phyloP scores from a whole-genome alignment of 2,888 invertebrate genomes.

The Chesias legatella region DNA sequence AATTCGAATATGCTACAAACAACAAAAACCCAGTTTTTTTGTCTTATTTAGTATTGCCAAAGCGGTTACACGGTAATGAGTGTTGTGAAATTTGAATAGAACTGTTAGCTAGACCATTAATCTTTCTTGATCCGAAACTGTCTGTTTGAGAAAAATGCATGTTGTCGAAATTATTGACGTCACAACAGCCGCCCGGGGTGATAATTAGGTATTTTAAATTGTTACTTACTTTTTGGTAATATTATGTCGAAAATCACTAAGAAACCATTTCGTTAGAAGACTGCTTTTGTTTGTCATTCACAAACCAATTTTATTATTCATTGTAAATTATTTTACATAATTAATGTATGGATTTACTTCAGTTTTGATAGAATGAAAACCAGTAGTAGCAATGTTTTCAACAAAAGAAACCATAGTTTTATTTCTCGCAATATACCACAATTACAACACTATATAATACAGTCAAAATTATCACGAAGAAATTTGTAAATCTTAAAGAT shows the following conservation, averaged over 20 bases:
- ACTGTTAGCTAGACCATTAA: constrained; percentile 63
- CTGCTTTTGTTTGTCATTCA: too few species aligned
- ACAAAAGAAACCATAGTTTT: too few species aligned
- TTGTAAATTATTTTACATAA: too few species aligned
- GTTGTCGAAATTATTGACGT: constrained; percentile 43
- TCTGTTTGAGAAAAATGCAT: constrained; percentile 59
- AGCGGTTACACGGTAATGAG: constrained; percentile 55
- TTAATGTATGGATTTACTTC: too few species aligned
- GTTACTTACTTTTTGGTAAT: constrained; percentile 24
- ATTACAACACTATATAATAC: too few species aligned
- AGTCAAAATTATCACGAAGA: too few species aligned
- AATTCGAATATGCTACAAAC: constrained; percentile 25
- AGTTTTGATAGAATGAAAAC: too few species aligned
- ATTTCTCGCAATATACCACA: too few species aligned
- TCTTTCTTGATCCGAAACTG: constrained; percentile 62
- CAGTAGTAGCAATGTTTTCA: too few species aligned
- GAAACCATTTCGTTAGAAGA: too few species aligned
- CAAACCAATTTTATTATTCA: too few species aligned
- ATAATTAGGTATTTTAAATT: constrained; percentile 36
- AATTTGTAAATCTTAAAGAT: too few species aligned
- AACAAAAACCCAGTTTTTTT: constrained; percentile 31
- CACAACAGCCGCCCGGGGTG: constrained; percentile 38
- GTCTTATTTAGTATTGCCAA: constrained; percentile 46
- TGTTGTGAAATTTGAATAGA: constrained; percentile 58
- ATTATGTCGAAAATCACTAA: neutral